Evolutionary conservation across 2,113 vertebrate genomes (phyloP), one percentile per base, ranked within the genome.

Genomic region (Salvelinus sp.): DNA sequence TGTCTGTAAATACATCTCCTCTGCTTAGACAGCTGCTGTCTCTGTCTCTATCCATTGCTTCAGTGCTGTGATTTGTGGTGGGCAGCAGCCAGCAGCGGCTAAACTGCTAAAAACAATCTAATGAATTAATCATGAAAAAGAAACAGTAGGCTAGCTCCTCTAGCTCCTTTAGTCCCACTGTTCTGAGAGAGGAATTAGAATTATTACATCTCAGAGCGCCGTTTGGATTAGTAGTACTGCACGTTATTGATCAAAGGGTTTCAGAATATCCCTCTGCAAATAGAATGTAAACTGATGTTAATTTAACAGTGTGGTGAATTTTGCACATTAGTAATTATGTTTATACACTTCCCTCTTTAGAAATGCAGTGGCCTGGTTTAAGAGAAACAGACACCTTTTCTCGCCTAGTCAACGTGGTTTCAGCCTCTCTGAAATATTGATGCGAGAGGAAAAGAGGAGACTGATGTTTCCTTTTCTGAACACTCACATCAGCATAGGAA

Each of bases 361-460:
- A 54, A 14, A 18, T 54, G 16, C 12, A 54, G 16, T 18, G 16
- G 3, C 16, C 38, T 44, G 38, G 38, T 44, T 44, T 44, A 12
- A 10, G 38, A 44, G 38, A 44, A 44, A 44, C 38, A 44, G 33
- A 33, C 9, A 18, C 50, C 58, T 7, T 62, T n/a, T 62, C 58
- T 54, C 3, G 4, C 50, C 58, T 9, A 33, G 33, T 33, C 5
- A 60, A 60, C 57, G 22, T 60, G 38, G 2, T 44, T 62, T 9
- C 3, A 44, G 38, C n/a, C 4, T 68, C 65, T 33, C 30, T 68
- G 30, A 68, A 68, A 68, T 68, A 33, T 68, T 68, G 28, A 68
- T 68, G n/a, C 1, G 66, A 68, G 66, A 68, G 66, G 66, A 38
- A 33, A 12, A 68, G 28, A 68, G 66, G 66, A 68, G 30, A 68